Percentiles rank a stretch among this genome's conserved stretches.
phyloP scores from a whole-genome alignment of 2,888 invertebrate species.

The Acrobasis repandana region DNA sequence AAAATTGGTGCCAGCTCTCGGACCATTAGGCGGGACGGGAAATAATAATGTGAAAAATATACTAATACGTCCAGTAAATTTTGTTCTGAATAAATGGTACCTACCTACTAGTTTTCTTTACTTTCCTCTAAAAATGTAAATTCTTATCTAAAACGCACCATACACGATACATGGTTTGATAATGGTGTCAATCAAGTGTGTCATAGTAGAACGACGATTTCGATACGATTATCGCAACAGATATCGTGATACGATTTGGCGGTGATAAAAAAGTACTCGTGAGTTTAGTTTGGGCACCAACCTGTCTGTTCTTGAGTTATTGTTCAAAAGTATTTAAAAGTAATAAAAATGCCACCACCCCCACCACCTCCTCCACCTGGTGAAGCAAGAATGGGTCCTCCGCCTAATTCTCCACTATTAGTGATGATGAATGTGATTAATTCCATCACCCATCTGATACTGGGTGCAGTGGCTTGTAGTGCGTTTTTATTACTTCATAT shows the following conservation, averaged over 20 bases:
- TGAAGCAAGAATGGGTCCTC: not conserved
- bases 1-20: too few species aligned
- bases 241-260: not conserved
- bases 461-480: slow-evolving; percentile 37
- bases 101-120: too few species aligned
- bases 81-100: too few species aligned
- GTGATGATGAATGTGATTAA: slow-evolving; percentile 30
- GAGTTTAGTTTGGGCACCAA: not conserved
- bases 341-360: slow-evolving; percentile 3
- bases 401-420: slow-evolving; percentile 10
- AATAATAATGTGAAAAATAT: too few species aligned
- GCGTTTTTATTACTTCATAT: slow-evolving; percentile 26
- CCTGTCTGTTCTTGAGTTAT: not conserved
- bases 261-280: not conserved
- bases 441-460: slow-evolving; percentile 34
- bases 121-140: too few species aligned
- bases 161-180: not conserved
- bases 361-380: slow-evolving; percentile 11
- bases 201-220: not conserved
- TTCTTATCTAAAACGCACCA: too few species aligned
- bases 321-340: not conserved
- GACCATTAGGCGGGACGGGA: too few species aligned
- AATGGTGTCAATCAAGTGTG: not conserved
- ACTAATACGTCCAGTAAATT: too few species aligned
- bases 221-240: not conserved